Evolutionary conservation across 2,113 vertebrate genomes (phyloP).

Genomic region (Mormyrus iriodes): DNA sequence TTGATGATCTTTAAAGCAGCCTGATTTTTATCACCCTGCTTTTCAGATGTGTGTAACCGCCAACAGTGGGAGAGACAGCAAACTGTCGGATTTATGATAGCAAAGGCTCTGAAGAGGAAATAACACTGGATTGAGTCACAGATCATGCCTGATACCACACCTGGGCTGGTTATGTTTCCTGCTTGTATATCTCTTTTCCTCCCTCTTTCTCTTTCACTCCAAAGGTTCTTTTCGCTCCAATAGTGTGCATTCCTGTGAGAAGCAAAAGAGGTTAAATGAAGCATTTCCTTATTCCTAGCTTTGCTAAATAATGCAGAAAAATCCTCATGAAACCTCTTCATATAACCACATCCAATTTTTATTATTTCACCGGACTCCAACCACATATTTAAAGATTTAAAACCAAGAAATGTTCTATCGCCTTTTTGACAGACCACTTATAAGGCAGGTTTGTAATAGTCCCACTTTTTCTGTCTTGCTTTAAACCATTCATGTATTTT

Average conservation of each 20-base stretch:
- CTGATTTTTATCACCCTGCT: slow-evolving; percentile 62
- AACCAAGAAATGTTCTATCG: background rate
- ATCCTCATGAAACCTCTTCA: background rate
- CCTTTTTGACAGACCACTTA: background rate
- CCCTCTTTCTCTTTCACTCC: background rate
- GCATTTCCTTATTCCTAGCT: slow-evolving; percentile 6
- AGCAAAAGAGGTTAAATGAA: slow-evolving; percentile 34
- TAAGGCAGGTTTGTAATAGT: background rate
- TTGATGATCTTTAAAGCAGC: slow-evolving; percentile 62
- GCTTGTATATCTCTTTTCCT: background rate
- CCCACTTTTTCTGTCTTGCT: background rate
- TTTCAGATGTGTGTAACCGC: slow-evolving; percentile 59
- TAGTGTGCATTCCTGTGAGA: slow-evolving; percentile 34
- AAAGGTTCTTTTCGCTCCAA: slow-evolving; percentile 30
- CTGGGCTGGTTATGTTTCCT: slow-evolving; percentile 38
- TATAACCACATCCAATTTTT: background rate
- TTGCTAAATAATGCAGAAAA: background rate
- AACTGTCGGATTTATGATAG: slow-evolving; percentile 63
- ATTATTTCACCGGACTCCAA: background rate
- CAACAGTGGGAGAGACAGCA: slow-evolving; percentile 61
- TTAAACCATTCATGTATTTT: background rate
- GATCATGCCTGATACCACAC: slow-evolving; percentile 42
- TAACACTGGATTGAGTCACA: slow-evolving; percentile 53
- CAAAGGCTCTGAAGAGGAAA: slow-evolving; percentile 60
- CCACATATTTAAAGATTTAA: background rate